These are phyloP conservation scores for Hemicordylus capensis DNA, from an alignment of 2,113 vertebrate species.

Conservation along the genomic window DNA sequence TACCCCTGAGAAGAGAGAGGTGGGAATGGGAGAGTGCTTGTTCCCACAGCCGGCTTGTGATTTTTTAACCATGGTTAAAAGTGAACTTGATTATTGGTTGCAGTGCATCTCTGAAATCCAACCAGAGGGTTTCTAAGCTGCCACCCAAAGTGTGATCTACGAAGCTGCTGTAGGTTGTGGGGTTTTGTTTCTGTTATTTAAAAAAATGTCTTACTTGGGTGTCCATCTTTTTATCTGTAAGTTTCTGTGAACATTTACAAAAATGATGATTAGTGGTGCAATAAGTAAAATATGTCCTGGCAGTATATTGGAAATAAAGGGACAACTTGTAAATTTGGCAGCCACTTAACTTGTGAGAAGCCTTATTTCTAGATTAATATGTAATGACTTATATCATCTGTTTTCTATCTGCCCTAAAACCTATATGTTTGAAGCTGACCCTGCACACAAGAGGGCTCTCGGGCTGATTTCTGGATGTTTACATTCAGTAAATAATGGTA, in stretches of 20 bases:
- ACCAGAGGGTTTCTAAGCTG: neutral
- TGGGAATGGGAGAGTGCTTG: too few species aligned
- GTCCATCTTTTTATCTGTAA: neutral
- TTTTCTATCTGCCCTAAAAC: neutral
- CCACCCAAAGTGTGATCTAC: neutral
- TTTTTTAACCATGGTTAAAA: neutral
- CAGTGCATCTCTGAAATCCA: neutral
- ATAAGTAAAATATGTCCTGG: neutral
- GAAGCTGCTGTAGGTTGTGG: neutral
- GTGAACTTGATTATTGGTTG: too few species aligned
- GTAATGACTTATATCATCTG: neutral
- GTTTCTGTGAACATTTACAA: slow-evolving; percentile 9
- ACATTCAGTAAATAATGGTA: neutral
- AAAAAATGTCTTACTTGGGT: neutral
- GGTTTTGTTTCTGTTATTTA: too few species aligned
- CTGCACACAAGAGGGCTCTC: too few species aligned
- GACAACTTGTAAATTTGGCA: neutral
- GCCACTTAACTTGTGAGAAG: neutral
- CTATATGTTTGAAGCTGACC: neutral
- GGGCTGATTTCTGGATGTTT: neutral
- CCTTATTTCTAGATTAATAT: slow-evolving; percentile 5
- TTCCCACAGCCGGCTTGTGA: neutral
- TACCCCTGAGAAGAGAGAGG: neutral
- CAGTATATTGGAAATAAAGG: neutral
- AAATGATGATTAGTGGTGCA: neutral